Evolutionary conservation across 1,140 invertebrate genomes (phyloP).

Genomic region (Pteromalus puparum): DNA sequence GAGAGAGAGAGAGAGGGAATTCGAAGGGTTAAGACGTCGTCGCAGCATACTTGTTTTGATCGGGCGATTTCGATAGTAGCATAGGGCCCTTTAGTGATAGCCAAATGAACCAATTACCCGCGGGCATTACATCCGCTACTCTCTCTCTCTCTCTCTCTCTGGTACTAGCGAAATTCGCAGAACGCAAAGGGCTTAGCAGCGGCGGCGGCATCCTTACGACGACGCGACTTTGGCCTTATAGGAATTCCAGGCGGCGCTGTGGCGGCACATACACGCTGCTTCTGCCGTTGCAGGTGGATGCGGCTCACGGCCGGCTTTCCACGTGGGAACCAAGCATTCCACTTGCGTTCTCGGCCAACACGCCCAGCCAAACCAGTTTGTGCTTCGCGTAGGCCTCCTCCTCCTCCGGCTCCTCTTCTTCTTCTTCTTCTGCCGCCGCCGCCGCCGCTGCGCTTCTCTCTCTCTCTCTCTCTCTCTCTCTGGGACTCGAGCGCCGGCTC

Average conservation of each 20-base stretch:
- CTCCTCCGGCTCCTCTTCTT: constrained; percentile 18
- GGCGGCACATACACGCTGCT: background rate
- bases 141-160: constrained; percentile 1
- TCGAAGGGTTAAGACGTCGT: constrained; percentile 43
- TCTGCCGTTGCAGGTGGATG: constrained; percentile 45
- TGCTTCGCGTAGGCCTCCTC: constrained; percentile 18
- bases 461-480: constrained; percentile 30
- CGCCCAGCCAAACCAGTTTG: constrained; percentile 53
- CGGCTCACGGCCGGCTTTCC: constrained; percentile 39
- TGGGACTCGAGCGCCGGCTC: background rate
- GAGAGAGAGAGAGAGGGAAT: too few relatives aligned
- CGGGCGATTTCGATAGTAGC: constrained; percentile 27
- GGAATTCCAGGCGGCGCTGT: constrained; percentile 37
- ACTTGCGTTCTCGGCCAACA: constrained; percentile 43
- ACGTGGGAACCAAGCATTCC: constrained; percentile 53
- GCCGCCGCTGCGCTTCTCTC: constrained; percentile 35
- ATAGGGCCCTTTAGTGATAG: constrained; percentile 40
- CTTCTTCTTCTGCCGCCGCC: constrained; percentile 35
- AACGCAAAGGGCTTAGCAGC: constrained; percentile 5
- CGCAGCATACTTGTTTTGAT: constrained; percentile 33
- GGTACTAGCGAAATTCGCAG: constrained; percentile 46
- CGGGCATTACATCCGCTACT: constrained; percentile 10
- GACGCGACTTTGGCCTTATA: constrained; percentile 17
- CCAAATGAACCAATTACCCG: constrained; percentile 54
- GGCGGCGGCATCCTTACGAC: background rate